A percentile compares a stretch with the other conserved stretches of the same genome.
Evolutionary conservation across 1,140 invertebrate species (phyloP).

Genomic region (Pectinophora gossypiella): DNA sequence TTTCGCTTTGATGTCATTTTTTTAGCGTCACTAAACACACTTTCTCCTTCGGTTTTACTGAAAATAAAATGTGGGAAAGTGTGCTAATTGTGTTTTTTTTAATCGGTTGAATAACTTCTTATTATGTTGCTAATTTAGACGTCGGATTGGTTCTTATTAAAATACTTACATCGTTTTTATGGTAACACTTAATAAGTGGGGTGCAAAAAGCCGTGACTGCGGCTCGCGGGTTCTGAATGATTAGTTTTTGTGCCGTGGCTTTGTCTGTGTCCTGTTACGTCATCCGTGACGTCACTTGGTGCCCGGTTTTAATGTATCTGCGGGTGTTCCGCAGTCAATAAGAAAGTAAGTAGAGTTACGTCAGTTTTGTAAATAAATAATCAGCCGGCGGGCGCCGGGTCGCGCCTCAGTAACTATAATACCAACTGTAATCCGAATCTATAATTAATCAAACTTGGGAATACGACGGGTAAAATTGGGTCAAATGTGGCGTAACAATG

Average conservation of each 20-base stretch:
- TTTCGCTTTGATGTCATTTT: background rate
- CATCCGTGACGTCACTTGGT: background rate
- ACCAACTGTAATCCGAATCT: no score
- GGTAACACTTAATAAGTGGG: background rate
- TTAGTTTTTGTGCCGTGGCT: background rate
- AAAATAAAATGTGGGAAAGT: slow-evolving; percentile 2
- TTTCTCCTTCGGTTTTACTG: background rate
- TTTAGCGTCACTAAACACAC: background rate
- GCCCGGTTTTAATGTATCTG: background rate
- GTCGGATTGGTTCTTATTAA: background rate
- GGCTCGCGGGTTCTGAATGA: background rate
- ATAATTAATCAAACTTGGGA: no score
- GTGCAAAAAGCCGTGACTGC: background rate
- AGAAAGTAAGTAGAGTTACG: background rate
- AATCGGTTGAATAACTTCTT: slow-evolving; percentile 1
- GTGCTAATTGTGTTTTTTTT: slow-evolving; percentile 2
- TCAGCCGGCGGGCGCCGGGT: background rate
- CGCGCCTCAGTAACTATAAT: no score
- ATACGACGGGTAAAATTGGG: no score
- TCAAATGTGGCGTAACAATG: no score
- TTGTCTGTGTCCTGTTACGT: background rate
- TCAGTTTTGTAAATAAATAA: background rate
- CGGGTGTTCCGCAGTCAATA: background rate
- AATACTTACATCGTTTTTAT: background rate
- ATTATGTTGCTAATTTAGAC: background rate